Base-by-base conservation (phyloP, 2,888 invertebrate species). In the Sinhomidia bicolor region DNA sequence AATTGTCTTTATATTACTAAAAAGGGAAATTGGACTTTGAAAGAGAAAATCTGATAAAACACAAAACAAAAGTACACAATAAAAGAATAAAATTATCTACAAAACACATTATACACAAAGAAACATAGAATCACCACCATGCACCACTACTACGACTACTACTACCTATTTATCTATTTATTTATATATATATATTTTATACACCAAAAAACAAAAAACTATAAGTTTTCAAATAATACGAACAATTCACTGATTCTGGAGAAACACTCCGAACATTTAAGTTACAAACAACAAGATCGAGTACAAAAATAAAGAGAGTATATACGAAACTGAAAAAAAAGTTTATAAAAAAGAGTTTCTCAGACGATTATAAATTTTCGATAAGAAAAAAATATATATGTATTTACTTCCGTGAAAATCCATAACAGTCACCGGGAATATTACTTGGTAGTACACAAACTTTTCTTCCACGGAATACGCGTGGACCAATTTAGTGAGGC, bases 401-500 rank as follows among this genome's bases (percentile, higher is more conserved):
- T 60, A 79, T 79, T 79, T 79, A 79, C 79, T 79, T 79, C 60
- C 79, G 79, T 60, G 79, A 79, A 79, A 79, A 79, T 79, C 79
- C 79, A 79, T 79, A 79, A 79, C 79, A 79, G 79, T 79, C 79
- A 79, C 79, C 79, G 20, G 57, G 57, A 79, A 41, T 57, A 14
- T 65, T n/a, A 60, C 41, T 57, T 17, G 20, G 5, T 20, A 6
- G 60, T n/a, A 47, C 57, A 79, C 60, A 79, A 79, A 78, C 78
- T 78, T 78, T 54, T 54, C 54, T 36, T 54, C 54, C 57, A 54
- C 54, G 29, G 32, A 5, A 29, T 17, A 41, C 47, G 44, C 74
- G n/a, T 10, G 29, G 54, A n/a, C 32, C 17, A 57, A 10, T 32
- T 23, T 26, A 47, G 47, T 47, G 74, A 14, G 32, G 5, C 74